Evolutionary conservation across 2,113 vertebrate species (phyloP).

Genomic region (Spea bombifrons): DNA sequence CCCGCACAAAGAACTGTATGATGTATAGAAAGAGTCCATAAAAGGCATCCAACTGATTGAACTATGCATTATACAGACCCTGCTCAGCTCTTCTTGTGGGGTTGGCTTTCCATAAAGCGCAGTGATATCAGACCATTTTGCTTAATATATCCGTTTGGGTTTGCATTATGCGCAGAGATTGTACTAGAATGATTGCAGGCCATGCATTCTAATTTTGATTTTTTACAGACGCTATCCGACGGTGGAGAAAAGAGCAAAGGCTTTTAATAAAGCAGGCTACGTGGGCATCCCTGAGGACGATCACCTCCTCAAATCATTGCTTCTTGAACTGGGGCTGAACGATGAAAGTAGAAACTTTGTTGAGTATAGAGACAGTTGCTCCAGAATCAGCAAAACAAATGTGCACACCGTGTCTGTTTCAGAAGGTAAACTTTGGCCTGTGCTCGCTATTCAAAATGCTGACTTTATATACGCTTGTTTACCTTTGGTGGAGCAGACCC

Average conservation of each 20-base stretch:
- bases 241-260: slow-evolving; percentile 78
- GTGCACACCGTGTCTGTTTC: slow-evolving; percentile 65
- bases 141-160: too few species aligned
- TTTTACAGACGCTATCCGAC: slow-evolving; percentile 78
- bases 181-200: background rate
- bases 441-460: slow-evolving; percentile 74
- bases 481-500: slow-evolving; percentile 77
- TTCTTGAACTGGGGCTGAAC: slow-evolving; percentile 75
- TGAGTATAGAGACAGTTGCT: slow-evolving; percentile 76
- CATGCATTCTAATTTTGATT: slow-evolving; percentile 23
- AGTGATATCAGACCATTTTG: too few species aligned
- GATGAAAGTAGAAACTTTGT: slow-evolving; percentile 70
- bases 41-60: too few species aligned
- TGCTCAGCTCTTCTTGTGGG: too few species aligned
- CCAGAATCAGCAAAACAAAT: slow-evolving; percentile 67
- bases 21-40: too few species aligned
- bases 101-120: too few species aligned
- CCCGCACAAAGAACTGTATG: too few species aligned
- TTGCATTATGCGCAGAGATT: background rate
- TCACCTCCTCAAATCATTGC: slow-evolving; percentile 75
- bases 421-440: slow-evolving; percentile 78
- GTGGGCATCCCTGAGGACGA: slow-evolving; percentile 76
- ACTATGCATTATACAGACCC: too few species aligned
- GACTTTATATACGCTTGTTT: slow-evolving; percentile 76
- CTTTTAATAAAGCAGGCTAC: slow-evolving; percentile 71